Conservation (phyloP, 2,888 invertebrate species). For the Furcula furcula region DNA sequence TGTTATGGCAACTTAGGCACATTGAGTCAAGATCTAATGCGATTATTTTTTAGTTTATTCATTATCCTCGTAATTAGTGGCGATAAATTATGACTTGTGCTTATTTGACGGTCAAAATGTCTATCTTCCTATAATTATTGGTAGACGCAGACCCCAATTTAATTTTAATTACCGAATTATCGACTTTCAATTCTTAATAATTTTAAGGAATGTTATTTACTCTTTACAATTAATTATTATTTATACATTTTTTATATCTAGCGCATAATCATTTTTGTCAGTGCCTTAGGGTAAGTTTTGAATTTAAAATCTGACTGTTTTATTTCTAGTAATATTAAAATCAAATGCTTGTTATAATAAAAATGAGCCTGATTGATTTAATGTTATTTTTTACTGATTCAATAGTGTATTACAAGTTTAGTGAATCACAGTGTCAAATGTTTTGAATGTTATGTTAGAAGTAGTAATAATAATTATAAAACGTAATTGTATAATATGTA, state of each 20-base stretch:
- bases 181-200: slow-evolving; percentile 55
- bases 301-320: slow-evolving; percentile 59
- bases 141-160: slow-evolving; percentile 19
- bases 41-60: slow-evolving; percentile 11
- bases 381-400: slow-evolving; percentile 38
- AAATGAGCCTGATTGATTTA: slow-evolving; percentile 36
- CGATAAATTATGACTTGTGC: slow-evolving; percentile 14
- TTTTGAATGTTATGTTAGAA: slow-evolving; percentile 44
- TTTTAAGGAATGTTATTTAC: slow-evolving; percentile 74
- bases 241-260: slow-evolving; percentile 60
- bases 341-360: slow-evolving; percentile 49
- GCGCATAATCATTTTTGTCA: slow-evolving; percentile 72
- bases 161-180: slow-evolving; percentile 54
- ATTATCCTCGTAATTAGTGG: not conserved
- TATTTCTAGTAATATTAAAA: slow-evolving; percentile 47
- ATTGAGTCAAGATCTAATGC: slow-evolving; percentile 15
- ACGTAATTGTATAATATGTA: slow-evolving; percentile 60
- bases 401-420: slow-evolving; percentile 33
- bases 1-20: slow-evolving; percentile 20
- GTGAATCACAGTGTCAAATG: slow-evolving; percentile 67
- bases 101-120: slow-evolving; percentile 14
- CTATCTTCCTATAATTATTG: slow-evolving; percentile 21
- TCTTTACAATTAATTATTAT: slow-evolving; percentile 65
- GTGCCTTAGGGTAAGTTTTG: slow-evolving; percentile 75
- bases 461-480: slow-evolving; percentile 26